These are phyloP conservation scores for rat (Rattus norvegicus) DNA, from an alignment of 2,113 vertebrate species.

Conservation along the genomic window DNA sequence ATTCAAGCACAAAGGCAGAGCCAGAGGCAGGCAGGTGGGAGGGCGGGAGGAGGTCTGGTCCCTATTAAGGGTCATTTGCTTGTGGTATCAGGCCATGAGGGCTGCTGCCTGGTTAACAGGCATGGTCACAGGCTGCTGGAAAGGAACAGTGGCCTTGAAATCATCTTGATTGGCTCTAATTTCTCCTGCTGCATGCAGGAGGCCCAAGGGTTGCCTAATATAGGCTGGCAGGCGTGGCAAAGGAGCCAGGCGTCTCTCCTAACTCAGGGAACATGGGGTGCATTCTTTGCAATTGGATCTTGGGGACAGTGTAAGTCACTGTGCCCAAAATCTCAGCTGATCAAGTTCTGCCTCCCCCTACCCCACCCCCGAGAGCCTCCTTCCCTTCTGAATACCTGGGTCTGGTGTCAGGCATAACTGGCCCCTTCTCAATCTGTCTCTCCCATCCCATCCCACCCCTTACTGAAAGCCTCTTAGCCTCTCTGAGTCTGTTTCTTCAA, in stretches of 20 bases:
- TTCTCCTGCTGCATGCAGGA: constrained; percentile 68
- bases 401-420: not conserved
- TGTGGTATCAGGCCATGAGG: constrained; percentile 61
- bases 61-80: constrained; percentile 81
- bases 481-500: not conserved
- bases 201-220: constrained; percentile 62
- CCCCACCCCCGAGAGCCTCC: not conserved
- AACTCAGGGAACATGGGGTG: not conserved
- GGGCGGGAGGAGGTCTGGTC: constrained; percentile 70
- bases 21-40: constrained; percentile 63
- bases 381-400: not conserved
- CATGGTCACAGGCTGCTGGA: constrained; percentile 60
- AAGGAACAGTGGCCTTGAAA: constrained; percentile 78
- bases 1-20: not conserved
- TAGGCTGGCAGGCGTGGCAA: constrained; percentile 73
- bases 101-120: constrained; percentile 72
- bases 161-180: constrained; percentile 80
- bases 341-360: not conserved
- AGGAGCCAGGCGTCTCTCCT: not conserved
- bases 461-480: not conserved
- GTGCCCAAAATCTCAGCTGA: not conserved
- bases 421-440: not conserved
- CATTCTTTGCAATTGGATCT: not conserved
- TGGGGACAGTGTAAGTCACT: constrained; percentile 19
- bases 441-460: not conserved